Conservation (phyloP, 2,113 vertebrate genomes). For the Albula glossodonta region DNA sequence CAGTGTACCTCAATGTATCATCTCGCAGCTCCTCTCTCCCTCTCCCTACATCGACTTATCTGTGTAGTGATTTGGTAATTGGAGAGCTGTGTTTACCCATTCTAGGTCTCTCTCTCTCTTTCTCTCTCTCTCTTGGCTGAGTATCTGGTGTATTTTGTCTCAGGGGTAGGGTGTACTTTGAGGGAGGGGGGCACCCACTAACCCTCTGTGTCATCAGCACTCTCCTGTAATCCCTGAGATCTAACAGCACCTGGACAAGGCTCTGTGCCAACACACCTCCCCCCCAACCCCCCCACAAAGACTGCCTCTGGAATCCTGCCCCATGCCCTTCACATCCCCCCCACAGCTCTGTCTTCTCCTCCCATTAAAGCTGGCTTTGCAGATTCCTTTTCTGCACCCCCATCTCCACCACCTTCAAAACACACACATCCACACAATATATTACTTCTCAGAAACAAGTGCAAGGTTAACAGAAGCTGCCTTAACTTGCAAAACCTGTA, state of each 20-base stretch:
- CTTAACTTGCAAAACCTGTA: not conserved
- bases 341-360: not conserved
- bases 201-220: slow-evolving; percentile 6
- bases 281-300: not conserved
- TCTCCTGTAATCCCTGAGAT: slow-evolving; percentile 62
- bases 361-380: not conserved
- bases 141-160: slow-evolving; percentile 18
- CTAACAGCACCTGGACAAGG: slow-evolving; percentile 59
- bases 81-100: not conserved
- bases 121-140: not conserved
- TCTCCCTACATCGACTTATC: not conserved
- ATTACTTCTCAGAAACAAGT: not conserved
- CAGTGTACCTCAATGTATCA: no score
- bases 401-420: not conserved
- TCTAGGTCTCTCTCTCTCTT: not conserved
- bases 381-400: not conserved
- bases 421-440: slow-evolving; percentile 2
- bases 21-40: not conserved
- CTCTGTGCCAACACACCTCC: slow-evolving; percentile 47
- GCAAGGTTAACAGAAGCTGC: not conserved
- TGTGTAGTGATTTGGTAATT: not conserved
- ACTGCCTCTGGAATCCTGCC: no score
- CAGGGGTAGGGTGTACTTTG: not conserved
- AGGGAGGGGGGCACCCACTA: slow-evolving; percentile 39
- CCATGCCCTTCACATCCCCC: not conserved